Evolutionary conservation across 2,888 invertebrate genomes (phyloP), one percentile per base, ranked within the genome.

Genomic region (Ormyrus rosae): DNA sequence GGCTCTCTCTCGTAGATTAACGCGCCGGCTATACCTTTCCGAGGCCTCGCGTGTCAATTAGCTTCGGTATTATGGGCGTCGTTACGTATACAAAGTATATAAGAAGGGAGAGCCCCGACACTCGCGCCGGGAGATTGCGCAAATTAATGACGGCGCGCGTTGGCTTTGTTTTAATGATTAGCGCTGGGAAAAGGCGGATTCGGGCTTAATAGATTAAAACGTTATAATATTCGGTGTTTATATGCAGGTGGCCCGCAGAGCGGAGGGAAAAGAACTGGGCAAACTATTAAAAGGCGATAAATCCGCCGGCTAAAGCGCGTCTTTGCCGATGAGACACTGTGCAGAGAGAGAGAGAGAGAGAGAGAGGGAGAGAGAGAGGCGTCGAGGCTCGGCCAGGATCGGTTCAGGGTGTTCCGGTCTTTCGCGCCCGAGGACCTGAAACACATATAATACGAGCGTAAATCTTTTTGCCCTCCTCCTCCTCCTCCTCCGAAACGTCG

Each of bases 271-370:
- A 9, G 1, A 10, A 45, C 34, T 55, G 45, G 58, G 63, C 45
- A 13, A 11, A 55, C 58, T 65, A 79, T 82, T 82, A 82, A 82
- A 80, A 77, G 53, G 68, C 77, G 10, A 77, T 82, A 82, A 79
- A 82, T 80, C 69, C 67, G 68, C 9, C 2, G 13, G 69, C 46
- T 69, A 79, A 79, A 55, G 45, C 61, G 45, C 61, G 70, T 69
- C 69, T n/a, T 45, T 50, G 56, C 48, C 55, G 63, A 46, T 60
- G 76, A 34, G 45, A 2, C 60, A 58, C 13, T 51, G 34, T 34
- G 34, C 34, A 19, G 19, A 19, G 19, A 19, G 19, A 19, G 1
- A 34, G 34, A 34, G 34, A 34, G 34, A 34, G 34, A 34, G 2
- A 34, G 34, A 34, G 34, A 34, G 34, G 2, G 34, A 34, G 34